A percentile compares a stretch with the other conserved stretches of the same genome.
Evolutionary conservation across 2,113 vertebrate genomes (phyloP).

Genomic region (Colossoma macropomum): DNA sequence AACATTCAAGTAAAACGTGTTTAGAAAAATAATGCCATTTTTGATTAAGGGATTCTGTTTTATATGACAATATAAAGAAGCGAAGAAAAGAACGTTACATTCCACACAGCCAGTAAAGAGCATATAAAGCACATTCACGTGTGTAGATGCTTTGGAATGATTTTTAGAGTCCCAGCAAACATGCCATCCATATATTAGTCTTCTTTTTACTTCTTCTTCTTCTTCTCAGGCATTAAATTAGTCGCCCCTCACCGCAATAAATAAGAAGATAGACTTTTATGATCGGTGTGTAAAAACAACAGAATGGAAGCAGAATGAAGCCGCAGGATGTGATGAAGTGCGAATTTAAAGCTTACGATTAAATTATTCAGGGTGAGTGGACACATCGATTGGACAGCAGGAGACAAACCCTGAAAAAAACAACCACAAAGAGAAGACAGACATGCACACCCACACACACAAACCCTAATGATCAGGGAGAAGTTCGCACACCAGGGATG

Average conservation of each 20-base stretch:
- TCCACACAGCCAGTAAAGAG: slow-evolving; percentile 57
- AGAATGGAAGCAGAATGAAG: neutral
- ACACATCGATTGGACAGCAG: neutral
- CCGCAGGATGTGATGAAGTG: slow-evolving; percentile 28
- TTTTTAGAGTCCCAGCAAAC: slow-evolving; percentile 55
- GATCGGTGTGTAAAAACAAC: slow-evolving; percentile 75
- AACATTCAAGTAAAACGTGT: neutral
- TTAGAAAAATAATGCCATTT: slow-evolving; percentile 19
- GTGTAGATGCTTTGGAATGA: slow-evolving; percentile 78
- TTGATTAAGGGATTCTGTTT: neutral
- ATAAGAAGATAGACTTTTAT: slow-evolving; percentile 72
- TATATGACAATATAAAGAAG: neutral
- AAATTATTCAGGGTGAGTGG: neutral
- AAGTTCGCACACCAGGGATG: no score
- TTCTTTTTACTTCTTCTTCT: slow-evolving; percentile 60
- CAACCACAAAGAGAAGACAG: slow-evolving; percentile 23
- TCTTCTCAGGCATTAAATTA: slow-evolving; percentile 53
- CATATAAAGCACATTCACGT: slow-evolving; percentile 75
- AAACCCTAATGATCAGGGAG: neutral
- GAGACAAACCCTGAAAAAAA: slow-evolving; percentile 14
- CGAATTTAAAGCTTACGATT: neutral
- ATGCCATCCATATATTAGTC: slow-evolving; percentile 73
- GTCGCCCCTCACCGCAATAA: slow-evolving; percentile 69
- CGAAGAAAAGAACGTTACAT: slow-evolving; percentile 49
- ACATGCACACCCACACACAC: slow-evolving; percentile 21